Base-by-base conservation (phyloP, 2,113 vertebrate species). In the Eublepharis macularius region DNA sequence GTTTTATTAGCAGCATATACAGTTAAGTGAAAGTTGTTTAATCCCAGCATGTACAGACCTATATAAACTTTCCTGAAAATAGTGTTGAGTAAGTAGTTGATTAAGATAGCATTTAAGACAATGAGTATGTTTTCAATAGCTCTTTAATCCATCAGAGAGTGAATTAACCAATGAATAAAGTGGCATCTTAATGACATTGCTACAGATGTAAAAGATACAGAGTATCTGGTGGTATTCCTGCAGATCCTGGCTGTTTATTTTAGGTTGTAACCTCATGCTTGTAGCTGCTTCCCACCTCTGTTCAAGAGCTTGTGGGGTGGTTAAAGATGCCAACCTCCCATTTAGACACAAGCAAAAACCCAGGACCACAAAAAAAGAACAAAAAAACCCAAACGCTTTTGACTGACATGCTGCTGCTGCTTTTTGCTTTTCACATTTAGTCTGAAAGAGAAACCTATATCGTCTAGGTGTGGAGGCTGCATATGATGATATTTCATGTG, bases 71-170 rank as follows among this genome's bases (percentile, higher is more conserved):
- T 76, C 43, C 14, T 32, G 78, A 43, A 68, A 57, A 36, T 0
- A 74, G 34, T 74, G 13, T 24, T 77, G 5, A 76, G 83, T 83
- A 80, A 41, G 16, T 76, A 8, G 63, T 92, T 74, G 43, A 75
- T 2, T 16, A 41, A 0, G 81, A 9, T 80, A 63, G 1, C 41
- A 26, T 76, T 84, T 68, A 76, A n/a, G 60, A 43, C 49, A 66
- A 36, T 45, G 60, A 89, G 34, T 24, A 8, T 11, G 4, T 1
- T 80, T 76, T 63, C 41, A 80, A 70, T 51, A 85, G 34, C 19
- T n/a, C 68, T 68, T 45, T 19, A 29, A 4, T 85, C 45, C 84
- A 66, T 10, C 26, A 41, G 54, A 49, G 51, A 34, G 29, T 34
- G 1, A 54, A 66, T 75, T 47, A 88, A 60, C n/a, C 2, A 2